Evolutionary conservation across 1,140 invertebrate species (phyloP).

Genomic region (Leptinotarsa texana): DNA sequence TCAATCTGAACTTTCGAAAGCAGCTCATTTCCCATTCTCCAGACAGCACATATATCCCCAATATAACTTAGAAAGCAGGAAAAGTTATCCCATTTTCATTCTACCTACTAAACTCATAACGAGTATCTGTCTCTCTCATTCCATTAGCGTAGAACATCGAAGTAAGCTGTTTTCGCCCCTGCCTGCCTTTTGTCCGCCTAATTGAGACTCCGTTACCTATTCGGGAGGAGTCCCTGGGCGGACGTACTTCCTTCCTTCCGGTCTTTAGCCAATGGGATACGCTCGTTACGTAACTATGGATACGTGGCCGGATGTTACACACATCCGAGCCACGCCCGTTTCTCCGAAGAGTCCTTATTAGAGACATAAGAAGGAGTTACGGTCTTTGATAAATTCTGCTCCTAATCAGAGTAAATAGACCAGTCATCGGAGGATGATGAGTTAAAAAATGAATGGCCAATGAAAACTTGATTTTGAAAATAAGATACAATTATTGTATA

Average conservation of each 20-base stretch:
- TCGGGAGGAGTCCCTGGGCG: slow-evolving; percentile 21
- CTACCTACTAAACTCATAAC: slow-evolving; percentile 18
- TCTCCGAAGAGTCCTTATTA: slow-evolving; percentile 24
- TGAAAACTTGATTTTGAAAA: too few species aligned
- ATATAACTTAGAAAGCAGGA: slow-evolving; percentile 16
- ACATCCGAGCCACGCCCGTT: slow-evolving; percentile 21
- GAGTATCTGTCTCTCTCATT: slow-evolving; percentile 18
- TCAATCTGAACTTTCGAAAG: slow-evolving; percentile 29
- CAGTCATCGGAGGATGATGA: background rate
- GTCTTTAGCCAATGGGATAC: slow-evolving; percentile 39
- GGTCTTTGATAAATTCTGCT: slow-evolving; percentile 15
- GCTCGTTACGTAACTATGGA: slow-evolving; percentile 29
- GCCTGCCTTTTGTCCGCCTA: slow-evolving; percentile 23
- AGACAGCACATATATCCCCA: slow-evolving; percentile 24
- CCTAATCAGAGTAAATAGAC: slow-evolving; percentile 20
- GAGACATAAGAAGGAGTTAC: slow-evolving; percentile 20
- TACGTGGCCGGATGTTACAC: slow-evolving; percentile 24
- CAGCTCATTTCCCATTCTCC: slow-evolving; percentile 32
- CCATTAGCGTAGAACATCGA: slow-evolving; percentile 12
- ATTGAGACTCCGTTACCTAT: slow-evolving; percentile 36
- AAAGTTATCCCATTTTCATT: slow-evolving; percentile 23
- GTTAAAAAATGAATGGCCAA: background rate
- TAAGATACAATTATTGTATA: too few species aligned
- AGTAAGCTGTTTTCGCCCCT: slow-evolving; percentile 21
- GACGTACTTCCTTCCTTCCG: slow-evolving; percentile 41